Conservation (phyloP, 2,888 invertebrate genomes). For the Sinhomidia bicolor region DNA sequence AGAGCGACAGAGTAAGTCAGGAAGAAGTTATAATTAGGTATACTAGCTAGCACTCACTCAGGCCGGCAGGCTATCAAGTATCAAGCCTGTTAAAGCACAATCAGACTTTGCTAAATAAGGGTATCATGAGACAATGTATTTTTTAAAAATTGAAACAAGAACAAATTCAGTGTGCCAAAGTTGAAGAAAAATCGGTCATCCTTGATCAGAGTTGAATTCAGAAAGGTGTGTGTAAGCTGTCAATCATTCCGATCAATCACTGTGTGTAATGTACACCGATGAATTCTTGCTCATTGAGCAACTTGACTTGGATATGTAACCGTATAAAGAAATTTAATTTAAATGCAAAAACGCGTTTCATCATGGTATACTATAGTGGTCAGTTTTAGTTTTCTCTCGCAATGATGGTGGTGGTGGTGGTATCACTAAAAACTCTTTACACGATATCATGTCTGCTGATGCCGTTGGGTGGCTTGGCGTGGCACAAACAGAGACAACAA, state of each 20-base stretch:
- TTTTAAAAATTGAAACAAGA: too few relatives aligned
- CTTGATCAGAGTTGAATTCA: background rate
- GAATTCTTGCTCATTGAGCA: background rate
- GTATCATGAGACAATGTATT: too few relatives aligned
- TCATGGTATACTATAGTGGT: background rate
- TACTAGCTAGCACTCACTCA: too few relatives aligned
- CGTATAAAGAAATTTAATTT: slow-evolving; percentile 22
- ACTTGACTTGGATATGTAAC: background rate
- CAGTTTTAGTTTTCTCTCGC: background rate
- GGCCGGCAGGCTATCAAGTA: too few relatives aligned
- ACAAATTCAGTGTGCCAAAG: background rate
- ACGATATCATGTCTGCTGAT: background rate
- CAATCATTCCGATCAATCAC: slow-evolving; percentile 8
- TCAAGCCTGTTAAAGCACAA: too few relatives aligned
- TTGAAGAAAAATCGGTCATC: background rate
- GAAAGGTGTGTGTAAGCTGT: background rate
- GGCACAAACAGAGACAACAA: background rate
- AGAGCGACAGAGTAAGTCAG: background rate
- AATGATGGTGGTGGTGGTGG: background rate
- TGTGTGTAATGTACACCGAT: background rate
- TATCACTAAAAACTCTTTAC: background rate
- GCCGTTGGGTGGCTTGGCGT: background rate
- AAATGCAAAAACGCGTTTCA: slow-evolving; percentile 1
- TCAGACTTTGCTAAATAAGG: too few relatives aligned
- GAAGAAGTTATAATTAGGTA: background rate